A percentile compares a stretch with the other conserved stretches of the same genome.
Conservation (phyloP, 2,888 invertebrate species). For the Danaus chrysippus region DNA sequence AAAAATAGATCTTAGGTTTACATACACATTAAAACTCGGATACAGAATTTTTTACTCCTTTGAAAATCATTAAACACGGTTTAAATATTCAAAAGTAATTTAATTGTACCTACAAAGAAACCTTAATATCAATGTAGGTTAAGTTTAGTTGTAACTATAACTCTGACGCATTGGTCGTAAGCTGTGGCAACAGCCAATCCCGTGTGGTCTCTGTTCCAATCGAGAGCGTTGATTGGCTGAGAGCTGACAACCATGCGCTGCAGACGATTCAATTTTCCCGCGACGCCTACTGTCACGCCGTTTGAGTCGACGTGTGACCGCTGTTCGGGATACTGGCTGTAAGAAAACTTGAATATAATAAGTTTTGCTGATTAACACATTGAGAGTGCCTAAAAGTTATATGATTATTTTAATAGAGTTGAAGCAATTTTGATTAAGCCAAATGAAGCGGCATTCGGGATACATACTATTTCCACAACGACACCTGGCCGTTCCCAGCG, state of each 20-base stretch:
- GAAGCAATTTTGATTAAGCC: too few relatives aligned
- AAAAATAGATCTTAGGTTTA: too few relatives aligned
- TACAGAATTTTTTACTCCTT: too few relatives aligned
- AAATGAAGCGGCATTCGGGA: neutral
- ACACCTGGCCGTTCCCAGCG: conserved; percentile 93
- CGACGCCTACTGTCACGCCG: conserved; percentile 85
- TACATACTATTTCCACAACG: conserved; percentile 97
- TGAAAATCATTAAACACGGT: neutral
- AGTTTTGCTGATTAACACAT: neutral
- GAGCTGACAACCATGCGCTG: conserved; percentile 90
- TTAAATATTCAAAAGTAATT: neutral
- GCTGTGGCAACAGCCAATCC: conserved; percentile 93
- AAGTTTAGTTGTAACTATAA: conserved; percentile 93
- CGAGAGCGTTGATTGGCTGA: conserved; percentile 93
- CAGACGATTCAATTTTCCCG: conserved; percentile 86
- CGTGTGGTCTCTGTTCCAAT: conserved; percentile 94
- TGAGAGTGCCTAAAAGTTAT: too few relatives aligned
- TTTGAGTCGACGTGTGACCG: conserved; percentile 84
- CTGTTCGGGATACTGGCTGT: conserved; percentile 85
- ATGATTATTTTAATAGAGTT: too few relatives aligned
- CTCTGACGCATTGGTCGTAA: conserved; percentile 93
- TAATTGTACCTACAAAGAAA: too few relatives aligned
- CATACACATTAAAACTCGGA: too few relatives aligned
- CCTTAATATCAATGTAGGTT: conserved; percentile 76
- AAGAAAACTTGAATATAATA: neutral